phyloP scores from a whole-genome alignment of 2,888 invertebrate genomes.

The Platynereis dumerilii region DNA sequence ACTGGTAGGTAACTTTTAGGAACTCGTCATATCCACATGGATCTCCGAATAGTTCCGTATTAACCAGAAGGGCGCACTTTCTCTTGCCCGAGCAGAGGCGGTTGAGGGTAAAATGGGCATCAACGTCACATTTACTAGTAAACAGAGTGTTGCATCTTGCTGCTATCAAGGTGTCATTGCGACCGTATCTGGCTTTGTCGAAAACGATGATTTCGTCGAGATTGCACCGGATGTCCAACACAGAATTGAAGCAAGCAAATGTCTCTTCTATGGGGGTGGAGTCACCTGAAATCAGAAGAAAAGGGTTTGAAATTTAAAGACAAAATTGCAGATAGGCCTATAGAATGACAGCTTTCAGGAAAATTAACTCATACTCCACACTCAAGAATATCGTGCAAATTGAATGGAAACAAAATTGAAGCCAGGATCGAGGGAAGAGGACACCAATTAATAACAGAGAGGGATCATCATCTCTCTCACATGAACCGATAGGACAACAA shows the following conservation, averaged over 20 bases:
- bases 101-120: slow-evolving; percentile 38
- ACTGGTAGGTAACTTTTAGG: slow-evolving; percentile 36
- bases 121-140: slow-evolving; percentile 36
- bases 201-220: slow-evolving; percentile 30
- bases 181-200: slow-evolving; percentile 31
- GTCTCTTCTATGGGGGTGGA: too few species aligned
- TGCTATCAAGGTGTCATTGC: slow-evolving; percentile 38
- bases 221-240: slow-evolving; percentile 30
- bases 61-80: slow-evolving; percentile 35
- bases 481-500: too few species aligned
- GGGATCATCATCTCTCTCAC: too few species aligned
- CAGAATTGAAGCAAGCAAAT: slow-evolving; percentile 35
- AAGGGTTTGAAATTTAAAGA: background rate
- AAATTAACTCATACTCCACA: too few species aligned
- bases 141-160: slow-evolving; percentile 27
- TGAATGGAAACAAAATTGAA: too few species aligned
- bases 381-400: too few species aligned
- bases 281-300: slow-evolving; percentile 11
- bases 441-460: too few species aligned
- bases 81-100: slow-evolving; percentile 33
- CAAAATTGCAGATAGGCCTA: background rate
- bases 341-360: too few species aligned
- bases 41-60: slow-evolving; percentile 34
- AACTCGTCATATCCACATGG: slow-evolving; percentile 41
- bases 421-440: too few species aligned